Evolutionary conservation across 1,140 invertebrate genomes (phyloP).

Genomic region (Trichonephila inaurata): DNA sequence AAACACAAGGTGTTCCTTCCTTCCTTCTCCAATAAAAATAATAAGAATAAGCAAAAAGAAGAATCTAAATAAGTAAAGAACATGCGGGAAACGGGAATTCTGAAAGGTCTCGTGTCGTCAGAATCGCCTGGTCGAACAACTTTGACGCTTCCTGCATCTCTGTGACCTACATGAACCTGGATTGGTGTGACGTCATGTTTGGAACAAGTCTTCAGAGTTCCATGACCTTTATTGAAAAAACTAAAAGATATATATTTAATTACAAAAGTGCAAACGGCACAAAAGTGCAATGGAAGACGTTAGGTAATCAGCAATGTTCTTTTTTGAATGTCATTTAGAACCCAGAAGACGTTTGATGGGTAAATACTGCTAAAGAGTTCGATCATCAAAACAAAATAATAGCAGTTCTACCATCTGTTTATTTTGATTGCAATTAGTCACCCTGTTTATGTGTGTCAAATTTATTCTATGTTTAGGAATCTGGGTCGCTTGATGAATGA

Average conservation of each 20-base stretch:
- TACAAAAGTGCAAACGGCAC: conserved; percentile 1
- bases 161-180: conserved; percentile 68
- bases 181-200: conserved; percentile 56
- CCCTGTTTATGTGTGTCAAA: conserved; percentile 48
- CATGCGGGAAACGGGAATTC: conserved; percentile 66
- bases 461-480: conserved; percentile 44
- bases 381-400: neutral
- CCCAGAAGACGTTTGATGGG: neutral
- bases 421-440: conserved; percentile 31
- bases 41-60: conserved; percentile 6
- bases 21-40: conserved; percentile 18
- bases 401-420: neutral
- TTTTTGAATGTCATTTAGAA: neutral
- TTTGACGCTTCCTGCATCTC: conserved; percentile 70
- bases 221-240: conserved; percentile 54
- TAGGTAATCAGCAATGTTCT: neutral
- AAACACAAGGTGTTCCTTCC: conserved; percentile 29
- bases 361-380: neutral
- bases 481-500: conserved; percentile 42
- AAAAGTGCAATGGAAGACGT: neutral
- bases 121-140: conserved; percentile 69
- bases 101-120: conserved; percentile 68
- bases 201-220: conserved; percentile 59
- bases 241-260: conserved; percentile 56
- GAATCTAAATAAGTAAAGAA: conserved; percentile 43